These are phyloP conservation scores for Azemiops feae DNA, from an alignment of 2,113 vertebrate genomes.

Conservation along the genomic window DNA sequence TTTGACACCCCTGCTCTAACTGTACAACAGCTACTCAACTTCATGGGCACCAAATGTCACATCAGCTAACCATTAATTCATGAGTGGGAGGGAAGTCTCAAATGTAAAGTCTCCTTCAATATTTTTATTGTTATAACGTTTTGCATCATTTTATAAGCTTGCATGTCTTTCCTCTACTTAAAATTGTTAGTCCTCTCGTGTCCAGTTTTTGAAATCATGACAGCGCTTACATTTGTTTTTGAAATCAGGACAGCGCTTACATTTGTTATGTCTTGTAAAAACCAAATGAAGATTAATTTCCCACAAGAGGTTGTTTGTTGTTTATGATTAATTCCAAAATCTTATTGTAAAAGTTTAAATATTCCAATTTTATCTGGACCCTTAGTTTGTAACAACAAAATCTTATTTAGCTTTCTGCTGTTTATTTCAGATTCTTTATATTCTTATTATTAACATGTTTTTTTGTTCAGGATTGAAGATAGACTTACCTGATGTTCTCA, in stretches of 20 bases:
- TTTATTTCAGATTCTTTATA: not conserved
- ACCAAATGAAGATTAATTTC: not conserved
- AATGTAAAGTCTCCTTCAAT: not conserved
- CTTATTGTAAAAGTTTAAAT: not conserved
- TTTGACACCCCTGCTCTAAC: too few relatives aligned
- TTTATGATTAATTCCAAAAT: not conserved
- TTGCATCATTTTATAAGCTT: not conserved
- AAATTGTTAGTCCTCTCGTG: not conserved
- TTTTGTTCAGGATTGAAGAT: not conserved
- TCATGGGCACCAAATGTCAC: not conserved
- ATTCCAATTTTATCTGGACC: not conserved
- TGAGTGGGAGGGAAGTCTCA: not conserved
- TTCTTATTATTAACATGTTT: not conserved
- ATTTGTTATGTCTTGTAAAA: not conserved
- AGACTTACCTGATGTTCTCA: not conserved
- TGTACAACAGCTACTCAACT: not conserved
- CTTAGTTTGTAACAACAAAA: not conserved
- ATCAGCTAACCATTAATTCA: not conserved
- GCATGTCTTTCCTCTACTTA: not conserved
- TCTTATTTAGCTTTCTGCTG: not conserved
- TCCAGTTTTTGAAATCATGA: not conserved
- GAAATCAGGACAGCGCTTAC: too few relatives aligned
- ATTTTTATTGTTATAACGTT: not conserved
- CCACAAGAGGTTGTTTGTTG: not conserved
- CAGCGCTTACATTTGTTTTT: not conserved